Conservation (phyloP, 2,113 vertebrate genomes). For the Hippocampus comes region DNA sequence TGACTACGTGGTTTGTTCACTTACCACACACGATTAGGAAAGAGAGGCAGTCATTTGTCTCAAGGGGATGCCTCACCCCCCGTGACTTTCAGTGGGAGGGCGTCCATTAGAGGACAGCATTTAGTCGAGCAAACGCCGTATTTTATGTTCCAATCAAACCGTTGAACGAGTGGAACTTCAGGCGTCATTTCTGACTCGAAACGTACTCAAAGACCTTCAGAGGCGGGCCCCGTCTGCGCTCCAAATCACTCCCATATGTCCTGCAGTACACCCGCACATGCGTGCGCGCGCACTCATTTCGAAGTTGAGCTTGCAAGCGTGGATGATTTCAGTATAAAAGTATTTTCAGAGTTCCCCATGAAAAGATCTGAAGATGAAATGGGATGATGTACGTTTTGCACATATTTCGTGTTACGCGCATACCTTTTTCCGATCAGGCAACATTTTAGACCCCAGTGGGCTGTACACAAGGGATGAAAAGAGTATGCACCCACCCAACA, state of each 20-base stretch:
- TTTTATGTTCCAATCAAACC: neutral
- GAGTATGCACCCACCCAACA: no score
- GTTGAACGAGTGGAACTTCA: neutral
- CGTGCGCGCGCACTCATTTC: neutral
- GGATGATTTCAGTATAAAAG: conserved; percentile 3
- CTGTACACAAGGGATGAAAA: neutral
- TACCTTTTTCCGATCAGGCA: neutral
- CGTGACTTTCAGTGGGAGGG: no score
- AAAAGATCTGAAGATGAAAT: neutral
- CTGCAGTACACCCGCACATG: neutral
- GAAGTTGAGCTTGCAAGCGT: neutral
- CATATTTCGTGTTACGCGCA: neutral
- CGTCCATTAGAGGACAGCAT: neutral
- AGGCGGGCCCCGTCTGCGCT: conserved; percentile 51
- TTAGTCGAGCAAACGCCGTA: neutral
- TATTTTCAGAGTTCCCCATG: neutral
- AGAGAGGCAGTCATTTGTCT: neutral
- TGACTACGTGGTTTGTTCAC: neutral
- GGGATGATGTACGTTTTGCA: neutral
- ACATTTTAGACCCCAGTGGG: neutral
- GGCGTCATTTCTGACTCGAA: neutral
- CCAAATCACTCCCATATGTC: conserved; percentile 66
- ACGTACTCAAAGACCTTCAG: conserved; percentile 39
- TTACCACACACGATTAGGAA: neutral
- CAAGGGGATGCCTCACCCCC: no score